Conservation (phyloP, 2,113 vertebrate species). For the Myiopsitta monachus region DNA sequence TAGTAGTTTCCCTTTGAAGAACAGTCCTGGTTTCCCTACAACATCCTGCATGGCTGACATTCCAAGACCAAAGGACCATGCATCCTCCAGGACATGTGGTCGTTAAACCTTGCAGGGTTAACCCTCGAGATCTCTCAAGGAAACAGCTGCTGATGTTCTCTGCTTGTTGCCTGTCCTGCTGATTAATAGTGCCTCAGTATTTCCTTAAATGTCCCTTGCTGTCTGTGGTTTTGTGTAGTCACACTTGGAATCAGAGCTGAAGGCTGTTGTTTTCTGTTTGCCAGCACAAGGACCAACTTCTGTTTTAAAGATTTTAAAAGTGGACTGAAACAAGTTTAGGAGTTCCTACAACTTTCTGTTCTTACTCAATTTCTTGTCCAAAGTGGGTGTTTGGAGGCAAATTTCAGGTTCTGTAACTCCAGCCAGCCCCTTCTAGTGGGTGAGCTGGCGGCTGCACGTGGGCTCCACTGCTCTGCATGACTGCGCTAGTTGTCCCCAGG, state of each 20-base stretch:
- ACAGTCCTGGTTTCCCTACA: neutral
- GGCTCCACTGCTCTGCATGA: fast-evolving
- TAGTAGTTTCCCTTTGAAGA: neutral
- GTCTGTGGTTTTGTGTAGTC: neutral
- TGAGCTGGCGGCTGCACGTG: fast-evolving
- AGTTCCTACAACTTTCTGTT: neutral
- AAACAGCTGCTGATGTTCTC: neutral
- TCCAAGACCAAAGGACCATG: fast-evolving
- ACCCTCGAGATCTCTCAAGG: neutral
- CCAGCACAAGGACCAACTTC: neutral
- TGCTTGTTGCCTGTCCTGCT: neutral
- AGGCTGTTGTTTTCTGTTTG: neutral
- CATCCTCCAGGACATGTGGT: fast-evolving
- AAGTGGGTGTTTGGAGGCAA: neutral
- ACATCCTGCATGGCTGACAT: too few relatives aligned
- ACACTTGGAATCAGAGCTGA: neutral
- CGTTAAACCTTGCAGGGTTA: neutral
- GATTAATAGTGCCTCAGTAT: neutral
- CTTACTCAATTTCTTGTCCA: neutral
- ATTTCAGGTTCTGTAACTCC: neutral
- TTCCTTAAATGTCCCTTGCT: neutral
- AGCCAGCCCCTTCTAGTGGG: neutral
- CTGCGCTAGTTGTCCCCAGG: neutral
- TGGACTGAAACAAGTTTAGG: neutral
- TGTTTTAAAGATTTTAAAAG: fast-evolving